Base-by-base conservation (phyloP, 2,113 vertebrate genomes). In the Microtus ochrogaster region DNA sequence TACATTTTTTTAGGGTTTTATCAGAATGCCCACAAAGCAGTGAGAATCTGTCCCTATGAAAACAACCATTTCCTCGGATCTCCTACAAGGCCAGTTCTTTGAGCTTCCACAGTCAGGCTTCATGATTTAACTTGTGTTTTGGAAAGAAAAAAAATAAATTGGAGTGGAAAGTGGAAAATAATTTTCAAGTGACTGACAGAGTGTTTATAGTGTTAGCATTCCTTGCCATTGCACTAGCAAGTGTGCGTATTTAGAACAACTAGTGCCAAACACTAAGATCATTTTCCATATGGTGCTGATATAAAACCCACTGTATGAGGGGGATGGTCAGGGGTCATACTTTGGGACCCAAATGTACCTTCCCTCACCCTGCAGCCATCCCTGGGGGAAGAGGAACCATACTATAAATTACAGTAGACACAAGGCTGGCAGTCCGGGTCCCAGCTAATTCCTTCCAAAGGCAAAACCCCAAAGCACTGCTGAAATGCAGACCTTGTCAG, bases 401-500 rank as follows among this genome's bases (percentile, higher is more conserved):
- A 30, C 14, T 10, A 0, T 22, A 82, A 89, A 89, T 77, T 86
- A 47, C 76, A 78, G 65, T 11, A 73, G 47, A 24, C 41, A 70
- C 0, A 5, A 21, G 33, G 33, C 49, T 61, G 12, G 16, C 30
- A 30, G 24, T 61, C 7, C 5, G 41, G 0, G 66, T 74, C 58
- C 47, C 24, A 30, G 12, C 21, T 36, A 36, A 5, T 83, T 83
- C 70, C 47, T 76, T 76, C 41, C 41, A 90, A 55, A 30, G 66
- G 22, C 68, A 90, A 94, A 97, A 73, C 14, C 36, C 84, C 49
- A 88, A 70, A 17, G 73, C 11, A 11, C 30, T 17, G 41, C 41
- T 78, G 91, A 94, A 87, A 76, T 24, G 70, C 95, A 89, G 47
- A 94, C n/a, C 55, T 66, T 55, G 39, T 87, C 58, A 83, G 77